phyloP scores from a whole-genome alignment of 2,888 invertebrate genomes.

The Theodoxus fluviatilis region DNA sequence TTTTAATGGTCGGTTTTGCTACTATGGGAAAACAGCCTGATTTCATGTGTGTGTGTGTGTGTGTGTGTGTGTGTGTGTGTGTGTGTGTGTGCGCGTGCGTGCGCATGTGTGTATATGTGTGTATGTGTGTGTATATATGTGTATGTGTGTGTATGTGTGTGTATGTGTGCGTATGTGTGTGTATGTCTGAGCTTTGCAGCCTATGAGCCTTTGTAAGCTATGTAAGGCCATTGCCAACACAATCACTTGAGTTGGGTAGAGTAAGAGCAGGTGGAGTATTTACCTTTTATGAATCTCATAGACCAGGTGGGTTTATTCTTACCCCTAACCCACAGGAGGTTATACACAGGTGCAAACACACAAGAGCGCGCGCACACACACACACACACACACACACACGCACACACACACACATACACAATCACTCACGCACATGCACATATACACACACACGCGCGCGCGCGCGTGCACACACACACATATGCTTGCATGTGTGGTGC shows the following conservation, averaged over 20 bases:
- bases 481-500: too few species aligned
- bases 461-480: not conserved
- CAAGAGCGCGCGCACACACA: too few species aligned
- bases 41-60: not conserved
- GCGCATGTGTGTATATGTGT: not conserved
- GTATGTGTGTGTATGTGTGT: too few species aligned
- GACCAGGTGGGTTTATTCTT: too few species aligned
- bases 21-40: too few species aligned
- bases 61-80: constrained; percentile 17
- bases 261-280: too few species aligned
- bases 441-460: not conserved
- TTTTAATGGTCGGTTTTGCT: not conserved
- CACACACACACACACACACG: not conserved
- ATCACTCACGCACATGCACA: not conserved
- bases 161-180: too few species aligned
- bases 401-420: not conserved
- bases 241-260: not conserved
- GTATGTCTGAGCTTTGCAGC: too few species aligned
- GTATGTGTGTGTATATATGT: not conserved
- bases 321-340: too few species aligned
- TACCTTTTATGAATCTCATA: too few species aligned
- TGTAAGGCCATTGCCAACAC: not conserved
- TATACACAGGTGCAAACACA: too few species aligned
- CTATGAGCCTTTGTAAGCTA: too few species aligned
- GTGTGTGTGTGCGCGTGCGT: not conserved